Conservation (phyloP, 2,888 invertebrate genomes). For the Catocala fraxini region DNA sequence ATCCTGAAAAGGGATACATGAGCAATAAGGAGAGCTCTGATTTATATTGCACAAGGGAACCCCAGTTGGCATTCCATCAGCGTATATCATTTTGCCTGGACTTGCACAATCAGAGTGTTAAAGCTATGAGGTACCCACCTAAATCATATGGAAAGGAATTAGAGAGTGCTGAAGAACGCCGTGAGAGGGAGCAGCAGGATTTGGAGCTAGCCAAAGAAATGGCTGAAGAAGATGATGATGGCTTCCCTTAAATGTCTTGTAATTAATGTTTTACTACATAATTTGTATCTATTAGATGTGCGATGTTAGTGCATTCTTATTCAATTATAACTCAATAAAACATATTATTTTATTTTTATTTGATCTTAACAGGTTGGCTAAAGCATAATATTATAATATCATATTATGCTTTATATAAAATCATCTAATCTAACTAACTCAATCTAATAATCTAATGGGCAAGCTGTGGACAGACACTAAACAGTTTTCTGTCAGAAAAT, state of each 20-base stretch:
- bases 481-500: no score
- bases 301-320: slow-evolving; percentile 50
- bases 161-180: slow-evolving; percentile 98
- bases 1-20: slow-evolving; percentile 98
- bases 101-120: slow-evolving; percentile 99
- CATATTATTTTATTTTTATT: not conserved
- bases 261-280: slow-evolving; percentile 36
- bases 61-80: slow-evolving; percentile 98
- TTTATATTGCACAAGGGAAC: slow-evolving; percentile 98
- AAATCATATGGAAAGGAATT: slow-evolving; percentile 99
- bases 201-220: slow-evolving; percentile 99
- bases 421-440: no score
- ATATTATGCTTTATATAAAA: no score
- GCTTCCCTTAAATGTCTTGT: slow-evolving; percentile 86
- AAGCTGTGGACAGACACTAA: no score
- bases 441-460: no score
- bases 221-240: slow-evolving; percentile 99
- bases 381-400: no score
- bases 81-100: slow-evolving; percentile 99
- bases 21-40: slow-evolving; percentile 99
- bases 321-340: slow-evolving; percentile 38
- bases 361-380: no score
- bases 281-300: slow-evolving; percentile 53
- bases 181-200: slow-evolving; percentile 99
- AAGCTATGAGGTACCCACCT: slow-evolving; percentile 99